A percentile compares a stretch with the other conserved stretches of the same genome.
Conservation (phyloP, 1,140 invertebrate genomes). For the Bombus superbus region DNA sequence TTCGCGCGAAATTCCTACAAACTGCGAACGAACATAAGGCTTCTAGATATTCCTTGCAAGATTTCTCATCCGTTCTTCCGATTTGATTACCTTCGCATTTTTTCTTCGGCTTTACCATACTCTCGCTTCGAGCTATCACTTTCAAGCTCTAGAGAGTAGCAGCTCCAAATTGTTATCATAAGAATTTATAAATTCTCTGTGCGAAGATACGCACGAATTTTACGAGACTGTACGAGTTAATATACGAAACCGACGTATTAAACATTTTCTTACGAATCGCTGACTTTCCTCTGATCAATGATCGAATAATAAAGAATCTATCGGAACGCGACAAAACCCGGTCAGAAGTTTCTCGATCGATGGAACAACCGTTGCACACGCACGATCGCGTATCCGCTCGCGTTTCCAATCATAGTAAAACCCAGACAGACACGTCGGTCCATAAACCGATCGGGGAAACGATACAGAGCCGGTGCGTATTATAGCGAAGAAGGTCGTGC, state of each 20-base stretch:
- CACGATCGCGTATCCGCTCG: slow-evolving; percentile 69
- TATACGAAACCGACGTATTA: too few relatives aligned
- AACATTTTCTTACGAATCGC: not conserved
- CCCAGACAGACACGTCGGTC: slow-evolving; percentile 79
- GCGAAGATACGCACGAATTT: too few relatives aligned
- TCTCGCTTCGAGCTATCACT: too few relatives aligned
- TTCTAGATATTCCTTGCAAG: not conserved
- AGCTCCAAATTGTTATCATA: too few relatives aligned
- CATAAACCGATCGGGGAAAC: slow-evolving; percentile 81
- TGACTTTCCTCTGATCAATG: not conserved
- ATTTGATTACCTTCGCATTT: not conserved
- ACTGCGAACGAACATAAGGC: too few relatives aligned
- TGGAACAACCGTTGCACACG: not conserved
- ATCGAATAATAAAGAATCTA: not conserved
- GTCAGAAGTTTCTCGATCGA: slow-evolving; percentile 7
- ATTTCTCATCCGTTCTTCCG: not conserved
- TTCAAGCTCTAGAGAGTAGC: too few relatives aligned
- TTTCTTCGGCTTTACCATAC: not conserved
- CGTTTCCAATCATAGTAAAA: slow-evolving; percentile 83
- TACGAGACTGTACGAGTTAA: too few relatives aligned
- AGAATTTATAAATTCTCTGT: too few relatives aligned
- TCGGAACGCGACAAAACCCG: not conserved
- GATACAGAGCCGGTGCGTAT: slow-evolving; percentile 72
- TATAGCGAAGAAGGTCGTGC: slow-evolving; percentile 51
- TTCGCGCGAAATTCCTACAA: not conserved